phyloP scores from a whole-genome alignment of 2,113 vertebrate genomes.

The Gymnarchus niloticus region DNA sequence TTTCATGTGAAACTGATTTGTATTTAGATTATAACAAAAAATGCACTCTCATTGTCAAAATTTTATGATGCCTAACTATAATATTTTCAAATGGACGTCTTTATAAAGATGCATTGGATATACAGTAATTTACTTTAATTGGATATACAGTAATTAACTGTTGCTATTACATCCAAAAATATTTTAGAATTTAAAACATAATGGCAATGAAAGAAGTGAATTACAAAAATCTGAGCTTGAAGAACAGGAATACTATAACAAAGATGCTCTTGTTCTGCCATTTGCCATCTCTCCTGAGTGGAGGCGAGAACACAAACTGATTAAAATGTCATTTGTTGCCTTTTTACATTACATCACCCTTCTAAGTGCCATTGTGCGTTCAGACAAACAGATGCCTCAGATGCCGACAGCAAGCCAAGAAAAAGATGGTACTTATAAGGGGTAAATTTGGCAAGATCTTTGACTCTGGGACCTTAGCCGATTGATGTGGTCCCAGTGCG shows the following conservation, averaged over 20 bases:
- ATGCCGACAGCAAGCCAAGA: constrained; percentile 3
- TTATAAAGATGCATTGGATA: too few species aligned
- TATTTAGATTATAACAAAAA: background rate
- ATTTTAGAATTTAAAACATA: background rate
- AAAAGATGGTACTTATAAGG: background rate
- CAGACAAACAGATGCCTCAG: constrained; percentile 24
- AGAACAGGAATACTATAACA: background rate
- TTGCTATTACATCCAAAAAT: too few species aligned
- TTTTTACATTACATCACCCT: constrained; percentile 21
- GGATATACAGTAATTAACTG: background rate
- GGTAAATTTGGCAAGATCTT: constrained; percentile 16
- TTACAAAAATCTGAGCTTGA: background rate
- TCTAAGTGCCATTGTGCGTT: background rate
- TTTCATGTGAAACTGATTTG: too few species aligned
- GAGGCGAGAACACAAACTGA: background rate
- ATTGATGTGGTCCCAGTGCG: constrained; percentile 27
- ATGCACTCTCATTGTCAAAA: background rate
- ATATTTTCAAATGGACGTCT: too few species aligned
- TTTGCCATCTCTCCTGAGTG: constrained; percentile 4
- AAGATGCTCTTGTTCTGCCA: background rate
- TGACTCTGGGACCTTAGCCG: background rate
- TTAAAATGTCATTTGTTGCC: constrained; percentile 21
- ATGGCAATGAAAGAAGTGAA: background rate
- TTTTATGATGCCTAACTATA: background rate
- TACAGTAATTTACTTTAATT: background rate